These are phyloP conservation scores for Nanorana parkeri DNA, from an alignment of 2,113 vertebrate species.

Conservation along the genomic window DNA sequence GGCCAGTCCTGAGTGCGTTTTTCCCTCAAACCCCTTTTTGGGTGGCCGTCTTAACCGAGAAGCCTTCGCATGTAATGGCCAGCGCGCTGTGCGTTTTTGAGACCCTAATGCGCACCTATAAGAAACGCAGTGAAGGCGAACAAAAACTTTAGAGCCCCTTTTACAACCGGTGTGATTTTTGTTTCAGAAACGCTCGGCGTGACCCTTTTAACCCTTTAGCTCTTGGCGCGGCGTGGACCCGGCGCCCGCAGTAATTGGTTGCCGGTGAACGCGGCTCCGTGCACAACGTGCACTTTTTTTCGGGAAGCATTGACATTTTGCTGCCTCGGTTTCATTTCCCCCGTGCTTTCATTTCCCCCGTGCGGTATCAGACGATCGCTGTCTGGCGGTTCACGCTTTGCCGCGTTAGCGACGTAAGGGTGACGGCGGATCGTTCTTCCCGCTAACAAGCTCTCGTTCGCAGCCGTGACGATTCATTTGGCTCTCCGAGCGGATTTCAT, in stretches of 20 bases:
- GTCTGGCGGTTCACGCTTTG: constrained; percentile 16
- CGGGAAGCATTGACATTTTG: constrained; percentile 17
- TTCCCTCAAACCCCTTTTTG: no score
- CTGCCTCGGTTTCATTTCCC: neutral
- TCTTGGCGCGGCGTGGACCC: neutral
- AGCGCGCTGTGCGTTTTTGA: neutral
- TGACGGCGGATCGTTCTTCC: neutral
- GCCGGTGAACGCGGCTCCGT: neutral
- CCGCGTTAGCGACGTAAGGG: neutral
- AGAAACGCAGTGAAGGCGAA: neutral
- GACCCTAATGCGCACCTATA: neutral
- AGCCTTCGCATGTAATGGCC: neutral
- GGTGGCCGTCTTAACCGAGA: no score
- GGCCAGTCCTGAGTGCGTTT: no score
- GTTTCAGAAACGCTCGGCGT: neutral
- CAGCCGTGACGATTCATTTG: constrained; percentile 16
- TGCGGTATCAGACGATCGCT: constrained; percentile 32
- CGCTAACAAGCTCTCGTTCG: constrained; percentile 28
- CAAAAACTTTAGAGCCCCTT: constrained; percentile 9
- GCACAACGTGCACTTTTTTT: neutral
- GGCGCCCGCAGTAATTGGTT: neutral
- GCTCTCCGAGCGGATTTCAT: neutral
- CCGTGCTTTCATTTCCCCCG: neutral
- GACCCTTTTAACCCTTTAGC: neutral
- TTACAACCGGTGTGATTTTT: neutral